phyloP scores from a whole-genome alignment of 2,113 vertebrate genomes.

The Xyrauchen texanus region DNA sequence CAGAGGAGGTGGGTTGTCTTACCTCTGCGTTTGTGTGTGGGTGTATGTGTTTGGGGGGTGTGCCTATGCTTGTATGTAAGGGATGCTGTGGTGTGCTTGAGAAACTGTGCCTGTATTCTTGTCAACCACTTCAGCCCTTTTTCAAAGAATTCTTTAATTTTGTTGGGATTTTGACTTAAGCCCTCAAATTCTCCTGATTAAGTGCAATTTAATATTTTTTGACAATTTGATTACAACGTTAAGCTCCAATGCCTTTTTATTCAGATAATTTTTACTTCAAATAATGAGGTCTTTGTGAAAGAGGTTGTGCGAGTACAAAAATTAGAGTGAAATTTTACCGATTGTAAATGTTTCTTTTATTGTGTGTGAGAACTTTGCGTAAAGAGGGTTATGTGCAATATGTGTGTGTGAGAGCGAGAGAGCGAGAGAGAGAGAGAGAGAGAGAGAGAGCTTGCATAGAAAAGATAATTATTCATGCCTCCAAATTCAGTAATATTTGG shows the following conservation, averaged over 20 bases:
- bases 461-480: constrained; percentile 34
- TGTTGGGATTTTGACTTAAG: not conserved
- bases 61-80: not conserved
- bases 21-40: constrained; percentile 2
- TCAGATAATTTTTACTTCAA: constrained; percentile 50
- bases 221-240: not conserved
- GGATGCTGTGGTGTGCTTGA: not conserved
- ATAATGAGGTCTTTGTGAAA: constrained; percentile 36
- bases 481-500: constrained; percentile 24
- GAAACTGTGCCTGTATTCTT: not conserved
- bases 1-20: not conserved
- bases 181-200: constrained; percentile 18
- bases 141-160: not conserved
- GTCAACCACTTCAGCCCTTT: constrained; percentile 12
- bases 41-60: not conserved
- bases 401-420: not conserved
- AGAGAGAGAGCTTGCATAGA: not conserved
- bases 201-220: constrained; percentile 37
- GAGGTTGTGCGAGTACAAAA: constrained; percentile 20
- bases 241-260: constrained; percentile 22
- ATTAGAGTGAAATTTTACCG: constrained; percentile 31
- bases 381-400: constrained; percentile 40
- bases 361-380: constrained; percentile 21
- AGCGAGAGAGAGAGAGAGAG: not conserved
- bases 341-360: constrained; percentile 20